phyloP scores from a whole-genome alignment of 2,797 vertebrate species.

The Emydoidea blandingii region DNA sequence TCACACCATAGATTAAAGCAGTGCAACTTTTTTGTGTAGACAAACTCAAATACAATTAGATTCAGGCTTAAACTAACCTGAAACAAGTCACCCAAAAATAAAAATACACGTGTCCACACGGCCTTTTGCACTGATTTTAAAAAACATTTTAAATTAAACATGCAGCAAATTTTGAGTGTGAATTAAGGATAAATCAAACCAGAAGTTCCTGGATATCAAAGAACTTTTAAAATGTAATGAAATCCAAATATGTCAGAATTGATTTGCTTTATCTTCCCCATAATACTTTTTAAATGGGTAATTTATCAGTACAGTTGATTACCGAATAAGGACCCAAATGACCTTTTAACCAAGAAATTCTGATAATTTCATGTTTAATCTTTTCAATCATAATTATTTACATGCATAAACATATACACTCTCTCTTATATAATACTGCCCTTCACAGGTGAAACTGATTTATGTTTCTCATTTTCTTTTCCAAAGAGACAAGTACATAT shows the following conservation, averaged over 20 bases:
- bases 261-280: constrained; percentile 32
- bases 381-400: neutral
- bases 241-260: neutral
- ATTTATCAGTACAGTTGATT: constrained; percentile 11
- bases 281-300: constrained; percentile 40
- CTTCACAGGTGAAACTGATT: constrained; percentile 57
- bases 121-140: neutral
- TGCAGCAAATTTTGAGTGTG: neutral
- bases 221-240: neutral
- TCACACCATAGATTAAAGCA: neutral
- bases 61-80: neutral
- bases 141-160: neutral
- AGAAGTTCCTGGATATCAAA: constrained; percentile 12
- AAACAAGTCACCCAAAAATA: neutral
- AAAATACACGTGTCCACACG: neutral
- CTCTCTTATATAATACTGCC: constrained; percentile 42
- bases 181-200: neutral
- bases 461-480: constrained; percentile 40
- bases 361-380: constrained; percentile 38
- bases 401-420: constrained; percentile 43
- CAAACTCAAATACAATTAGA: neutral
- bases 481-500: constrained; percentile 36
- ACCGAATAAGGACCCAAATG: neutral
- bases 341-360: constrained; percentile 42
- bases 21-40: neutral